Evolutionary conservation across 2,888 invertebrate genomes (phyloP), one percentile per base, ranked within the genome.

Genomic region (Omphaloscelis lunosa): DNA sequence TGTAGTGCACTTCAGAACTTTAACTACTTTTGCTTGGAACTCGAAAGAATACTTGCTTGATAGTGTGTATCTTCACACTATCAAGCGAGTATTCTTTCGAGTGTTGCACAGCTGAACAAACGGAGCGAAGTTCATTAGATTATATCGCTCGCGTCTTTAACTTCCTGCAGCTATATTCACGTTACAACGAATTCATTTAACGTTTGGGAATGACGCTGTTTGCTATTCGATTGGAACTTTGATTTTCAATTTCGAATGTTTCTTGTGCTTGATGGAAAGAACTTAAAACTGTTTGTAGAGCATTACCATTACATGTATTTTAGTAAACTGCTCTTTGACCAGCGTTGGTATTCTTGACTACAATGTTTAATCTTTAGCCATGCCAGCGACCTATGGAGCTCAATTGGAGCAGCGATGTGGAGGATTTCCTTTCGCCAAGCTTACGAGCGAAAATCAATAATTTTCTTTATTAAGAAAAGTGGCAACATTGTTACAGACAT

Each of bases 1-100:
- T 48, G 41, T 41, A 56, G 39, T 71, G 59, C 48, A 69, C 45
- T 74, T 63, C 20, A 27, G 9, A 75, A 66, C 69, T 56, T 8
- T 59, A 66, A 80, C 69, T 66, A 66, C 48, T 75, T 66, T 66
- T 61, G 69, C 80, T 75, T 63, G 59, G 15, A 53, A 66, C 56
- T 61, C 63, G 48, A 69, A 80, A 73, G 66, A 73, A 79, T 27
- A 62, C 53, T 68, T 53, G n/a, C 20, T 73, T 56, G 61, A 79
- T 72, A 72, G 29, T 15, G 11, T n/a, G 51, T 20, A 51, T 51
- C 51, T 20, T 51, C 51, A 51, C 51, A 8, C 2, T 51, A 51
- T 3, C 51, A 51, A 51, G 51, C 20, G 20, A 23, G 20, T 48
- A 51, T 51, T 23, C 51, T 51, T 51, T 51, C 23, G 0, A 39